phyloP scores from a whole-genome alignment of 23 tunicate species.

The Trididemnum clinides region DNA sequence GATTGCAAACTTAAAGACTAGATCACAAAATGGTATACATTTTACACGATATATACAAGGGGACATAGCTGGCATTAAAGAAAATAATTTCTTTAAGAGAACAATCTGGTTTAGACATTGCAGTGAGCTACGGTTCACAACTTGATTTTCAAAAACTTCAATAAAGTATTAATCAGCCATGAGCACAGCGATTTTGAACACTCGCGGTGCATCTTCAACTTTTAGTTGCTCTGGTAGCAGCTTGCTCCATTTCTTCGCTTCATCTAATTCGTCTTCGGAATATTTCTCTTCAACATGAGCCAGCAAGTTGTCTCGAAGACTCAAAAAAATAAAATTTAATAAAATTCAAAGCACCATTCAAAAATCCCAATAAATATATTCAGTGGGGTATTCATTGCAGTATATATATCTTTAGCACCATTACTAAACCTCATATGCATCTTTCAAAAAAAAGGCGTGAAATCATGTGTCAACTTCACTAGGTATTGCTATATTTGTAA shows the following conservation, averaged over 20 bases:
- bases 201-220: neutral
- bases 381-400: neutral
- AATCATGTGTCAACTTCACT: too few species aligned
- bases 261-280: neutral
- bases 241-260: neutral
- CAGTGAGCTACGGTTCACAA: too few species aligned
- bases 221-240: neutral
- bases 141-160: too few species aligned
- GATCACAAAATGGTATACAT: too few species aligned
- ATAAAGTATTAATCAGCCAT: neutral
- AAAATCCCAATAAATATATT: neutral
- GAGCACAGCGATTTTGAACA: constrained; percentile 6
- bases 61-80: too few species aligned
- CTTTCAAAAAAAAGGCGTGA: too few species aligned
- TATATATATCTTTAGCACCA: neutral
- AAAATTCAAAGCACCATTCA: neutral
- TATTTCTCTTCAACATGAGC: neutral
- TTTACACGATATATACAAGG: too few species aligned
- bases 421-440: neutral
- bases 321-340: neutral
- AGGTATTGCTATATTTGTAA: neutral
- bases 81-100: too few species aligned
- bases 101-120: too few species aligned
- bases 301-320: constrained; percentile 7
- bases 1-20: too few species aligned